phyloP scores from a whole-genome alignment of 2,888 invertebrate genomes.

The Operophtera brumata region DNA sequence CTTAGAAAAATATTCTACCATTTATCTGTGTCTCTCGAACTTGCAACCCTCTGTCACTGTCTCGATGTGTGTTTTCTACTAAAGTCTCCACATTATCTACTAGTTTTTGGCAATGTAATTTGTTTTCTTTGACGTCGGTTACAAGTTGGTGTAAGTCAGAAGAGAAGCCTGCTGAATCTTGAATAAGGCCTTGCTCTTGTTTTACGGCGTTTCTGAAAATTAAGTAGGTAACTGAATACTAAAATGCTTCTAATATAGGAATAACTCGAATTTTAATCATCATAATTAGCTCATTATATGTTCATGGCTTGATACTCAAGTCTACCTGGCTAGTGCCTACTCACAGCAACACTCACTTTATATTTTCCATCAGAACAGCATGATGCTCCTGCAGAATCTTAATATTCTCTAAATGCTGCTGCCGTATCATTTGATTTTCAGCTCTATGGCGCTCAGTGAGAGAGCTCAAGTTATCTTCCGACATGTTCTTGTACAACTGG shows the following conservation, averaged over 20 bases:
- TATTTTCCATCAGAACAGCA: conserved; percentile 78
- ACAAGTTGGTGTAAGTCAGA: conserved; percentile 74
- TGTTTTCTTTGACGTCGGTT: conserved; percentile 71
- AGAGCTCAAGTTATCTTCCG: conserved; percentile 72
- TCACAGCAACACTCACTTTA: conserved; percentile 58
- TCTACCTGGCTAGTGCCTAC: too few relatives aligned
- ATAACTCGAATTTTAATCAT: neutral
- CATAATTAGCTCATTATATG: neutral
- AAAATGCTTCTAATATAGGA: neutral
- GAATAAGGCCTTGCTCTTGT: conserved; percentile 73
- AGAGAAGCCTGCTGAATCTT: conserved; percentile 74
- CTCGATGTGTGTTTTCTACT: conserved; percentile 63
- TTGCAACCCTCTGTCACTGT: conserved; percentile 73
- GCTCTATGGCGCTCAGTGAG: conserved; percentile 70
- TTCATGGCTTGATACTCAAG: neutral
- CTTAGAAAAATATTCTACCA: conserved; percentile 47
- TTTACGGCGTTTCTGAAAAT: conserved; percentile 72
- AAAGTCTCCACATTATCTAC: conserved; percentile 71
- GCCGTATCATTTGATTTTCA: conserved; percentile 65
- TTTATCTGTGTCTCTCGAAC: conserved; percentile 79
- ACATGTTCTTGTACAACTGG: conserved; percentile 68
- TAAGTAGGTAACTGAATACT: neutral
- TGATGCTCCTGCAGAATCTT: conserved; percentile 74
- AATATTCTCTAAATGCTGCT: conserved; percentile 73
- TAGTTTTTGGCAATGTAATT: conserved; percentile 65